Base-by-base conservation (phyloP, 2,888 invertebrate species). In the Helleia helle region DNA sequence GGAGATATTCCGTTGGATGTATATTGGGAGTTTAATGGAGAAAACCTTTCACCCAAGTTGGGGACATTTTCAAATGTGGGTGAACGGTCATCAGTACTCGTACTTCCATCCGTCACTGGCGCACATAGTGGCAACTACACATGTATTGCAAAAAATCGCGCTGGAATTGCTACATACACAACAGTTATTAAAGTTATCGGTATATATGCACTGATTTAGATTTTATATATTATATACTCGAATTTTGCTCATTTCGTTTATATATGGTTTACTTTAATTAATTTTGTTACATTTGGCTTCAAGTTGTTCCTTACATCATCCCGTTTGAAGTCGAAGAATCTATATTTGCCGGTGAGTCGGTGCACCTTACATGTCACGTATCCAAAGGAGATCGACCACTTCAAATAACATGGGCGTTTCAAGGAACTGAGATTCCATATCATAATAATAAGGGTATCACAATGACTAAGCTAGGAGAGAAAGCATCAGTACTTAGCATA, bases 351-450 rank as follows among this genome's bases (percentile, higher is more conserved):
- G 91, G 90, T 29, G 90, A 91, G 65, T 87, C 88, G 48, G 88
- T 89, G 43, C 89, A 89, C 51, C 79, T 90, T 41, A 88, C 87
- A 49, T 91, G 91, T 65, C 88, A 89, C 55, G 88, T 90, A 41
- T 87, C 88, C 37, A 89, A 90, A 65, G 91, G 93, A 49, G 93
- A 93, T 71, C 75, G 88, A 39, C 92, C 93, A 31, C 79, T 93
- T 52, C 87, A 87, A 59, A 90, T 93, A 54, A 76, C 81, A 36
- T 93, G 93, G 92, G 87, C 80, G 56, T 87, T 90, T 64, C 89
- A 91, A 63, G 89, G 88, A 58, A 75, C 84, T 48, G 86, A 87
- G 44, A 88, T 91, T 64, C 80, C 85, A 56, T 86, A 72, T 65
- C 79, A 79, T 52, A 76, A 79, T 61, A 83, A 73, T 53, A 75